phyloP scores from a whole-genome alignment of 2,888 invertebrate genomes.

The Agrotis exclamationis region DNA sequence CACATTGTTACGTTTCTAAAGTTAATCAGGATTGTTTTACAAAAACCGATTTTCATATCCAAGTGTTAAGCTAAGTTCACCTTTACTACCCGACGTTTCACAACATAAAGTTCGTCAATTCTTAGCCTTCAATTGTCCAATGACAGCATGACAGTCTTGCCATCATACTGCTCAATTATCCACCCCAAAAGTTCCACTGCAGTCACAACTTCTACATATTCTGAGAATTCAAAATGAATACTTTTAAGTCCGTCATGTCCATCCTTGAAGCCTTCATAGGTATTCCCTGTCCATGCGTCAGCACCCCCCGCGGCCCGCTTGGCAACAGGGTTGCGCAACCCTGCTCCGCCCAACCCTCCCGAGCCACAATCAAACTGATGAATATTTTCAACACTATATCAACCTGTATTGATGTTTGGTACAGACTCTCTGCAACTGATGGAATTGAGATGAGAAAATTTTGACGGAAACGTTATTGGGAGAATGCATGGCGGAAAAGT shows the following conservation, averaged over 20 bases:
- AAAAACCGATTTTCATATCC: not conserved
- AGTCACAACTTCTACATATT: conserved; percentile 12
- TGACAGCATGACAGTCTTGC: not conserved
- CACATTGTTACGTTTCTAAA: not conserved
- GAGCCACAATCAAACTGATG: conserved; percentile 86
- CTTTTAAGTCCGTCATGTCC: conserved; percentile 48
- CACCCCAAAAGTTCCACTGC: not conserved
- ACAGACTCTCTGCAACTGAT: conserved; percentile 57
- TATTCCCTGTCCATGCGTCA: conserved; percentile 73
- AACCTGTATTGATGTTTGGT: conserved; percentile 62
- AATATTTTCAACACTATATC: conserved; percentile 83
- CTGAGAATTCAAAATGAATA: conserved; percentile 46
- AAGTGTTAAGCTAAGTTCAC: not conserved
- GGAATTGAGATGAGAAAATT: conserved; percentile 58
- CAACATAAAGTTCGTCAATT: not conserved
- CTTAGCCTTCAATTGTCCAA: not conserved
- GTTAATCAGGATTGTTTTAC: not conserved
- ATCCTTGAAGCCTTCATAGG: conserved; percentile 51
- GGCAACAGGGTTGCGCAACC: conserved; percentile 78
- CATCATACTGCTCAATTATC: not conserved
- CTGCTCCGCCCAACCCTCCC: conserved; percentile 75
- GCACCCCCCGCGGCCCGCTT: conserved; percentile 74
- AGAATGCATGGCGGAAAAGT: conserved; percentile 41
- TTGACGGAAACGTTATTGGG: conserved; percentile 42
- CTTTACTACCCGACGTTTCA: not conserved